A percentile compares a stretch with the other conserved stretches of the same genome.
phyloP scores from a whole-genome alignment of 2,888 invertebrate genomes.

The Caenorhabditis sp. region DNA sequence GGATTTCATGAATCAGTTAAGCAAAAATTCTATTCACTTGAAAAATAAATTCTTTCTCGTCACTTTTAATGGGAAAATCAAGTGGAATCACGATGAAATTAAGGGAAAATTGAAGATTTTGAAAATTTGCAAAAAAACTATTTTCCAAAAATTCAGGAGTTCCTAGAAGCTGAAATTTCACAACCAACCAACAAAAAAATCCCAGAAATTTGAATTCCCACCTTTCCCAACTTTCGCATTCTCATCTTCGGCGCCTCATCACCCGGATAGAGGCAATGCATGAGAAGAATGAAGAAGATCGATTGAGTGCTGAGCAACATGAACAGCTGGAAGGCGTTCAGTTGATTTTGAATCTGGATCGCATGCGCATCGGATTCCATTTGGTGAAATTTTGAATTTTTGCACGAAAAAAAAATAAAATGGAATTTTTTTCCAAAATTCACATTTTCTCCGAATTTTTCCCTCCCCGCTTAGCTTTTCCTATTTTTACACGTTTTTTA shows the following conservation, averaged over 20 bases:
- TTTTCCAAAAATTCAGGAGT: no score
- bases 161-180: no score
- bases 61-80: no score
- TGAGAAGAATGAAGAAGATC: constrained; percentile 15
- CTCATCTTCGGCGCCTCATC: constrained; percentile 31
- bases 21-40: no score
- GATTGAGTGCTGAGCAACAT: constrained; percentile 20
- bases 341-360: not conserved
- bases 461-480: not conserved
- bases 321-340: not conserved
- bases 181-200: not conserved
- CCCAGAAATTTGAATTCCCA: no score
- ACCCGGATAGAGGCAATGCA: constrained; percentile 35
- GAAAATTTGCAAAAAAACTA: no score
- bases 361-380: not conserved
- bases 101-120: no score
- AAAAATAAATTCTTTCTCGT: no score
- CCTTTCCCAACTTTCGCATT: constrained; percentile 11
- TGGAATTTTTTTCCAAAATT: not conserved
- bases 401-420: not conserved
- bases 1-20: no score
- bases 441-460: not conserved
- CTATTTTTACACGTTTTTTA: no score
- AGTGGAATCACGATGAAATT: no score
- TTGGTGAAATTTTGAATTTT: not conserved